Evolutionary conservation across 2,113 vertebrate species (phyloP).

Genomic region (Pterophyllum scalare): DNA sequence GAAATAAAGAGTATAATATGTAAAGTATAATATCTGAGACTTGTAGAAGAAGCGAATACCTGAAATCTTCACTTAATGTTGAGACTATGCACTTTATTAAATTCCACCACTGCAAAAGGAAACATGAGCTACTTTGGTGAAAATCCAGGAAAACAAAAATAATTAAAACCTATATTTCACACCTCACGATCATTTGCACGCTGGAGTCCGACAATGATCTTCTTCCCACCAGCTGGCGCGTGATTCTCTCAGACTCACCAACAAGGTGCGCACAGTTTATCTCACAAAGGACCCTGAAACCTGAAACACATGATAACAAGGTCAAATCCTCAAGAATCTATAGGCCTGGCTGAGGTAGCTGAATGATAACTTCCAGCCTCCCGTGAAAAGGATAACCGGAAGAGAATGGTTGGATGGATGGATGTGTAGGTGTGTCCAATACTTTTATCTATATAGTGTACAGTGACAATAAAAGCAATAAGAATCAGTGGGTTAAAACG

Average conservation of each 20-base stretch:
- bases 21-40: too few relatives aligned
- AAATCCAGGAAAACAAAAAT: background rate
- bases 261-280: background rate
- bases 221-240: too few relatives aligned
- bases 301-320: background rate
- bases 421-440: too few relatives aligned
- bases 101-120: rapidly evolving
- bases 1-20: too few relatives aligned
- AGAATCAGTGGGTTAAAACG: background rate
- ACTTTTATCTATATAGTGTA: too few relatives aligned
- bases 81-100: background rate
- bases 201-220: too few relatives aligned
- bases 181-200: background rate
- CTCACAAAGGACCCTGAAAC: background rate
- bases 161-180: background rate
- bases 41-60: background rate
- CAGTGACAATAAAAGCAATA: background rate
- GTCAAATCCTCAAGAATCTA: background rate
- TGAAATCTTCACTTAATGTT: background rate
- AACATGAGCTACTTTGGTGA: background rate
- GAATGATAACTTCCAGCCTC: too few relatives aligned
- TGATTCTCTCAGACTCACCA: background rate
- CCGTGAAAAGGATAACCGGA: too few relatives aligned
- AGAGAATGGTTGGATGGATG: too few relatives aligned
- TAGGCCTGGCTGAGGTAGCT: background rate